Percentiles rank a stretch among this genome's conserved stretches.
Conservation (phyloP, 2,888 invertebrate genomes). For the Meteorus colon region DNA sequence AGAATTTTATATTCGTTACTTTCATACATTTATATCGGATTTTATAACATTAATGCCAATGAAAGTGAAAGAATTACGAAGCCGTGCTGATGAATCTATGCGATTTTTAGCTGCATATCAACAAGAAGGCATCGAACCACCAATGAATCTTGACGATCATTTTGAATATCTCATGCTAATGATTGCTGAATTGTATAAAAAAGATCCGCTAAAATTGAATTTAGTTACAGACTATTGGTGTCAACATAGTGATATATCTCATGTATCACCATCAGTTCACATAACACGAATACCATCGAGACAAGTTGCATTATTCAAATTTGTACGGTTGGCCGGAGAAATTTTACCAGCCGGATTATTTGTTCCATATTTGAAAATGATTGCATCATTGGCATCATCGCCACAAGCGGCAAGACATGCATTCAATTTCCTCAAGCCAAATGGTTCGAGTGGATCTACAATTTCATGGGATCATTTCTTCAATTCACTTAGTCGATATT, state of each 20-base stretch:
- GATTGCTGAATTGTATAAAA: constrained; percentile 84
- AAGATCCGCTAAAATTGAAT: constrained; percentile 81
- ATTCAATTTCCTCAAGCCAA: constrained; percentile 84
- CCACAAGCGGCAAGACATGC: constrained; percentile 85
- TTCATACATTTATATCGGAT: constrained; percentile 91
- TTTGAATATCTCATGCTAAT: constrained; percentile 89
- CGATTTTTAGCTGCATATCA: constrained; percentile 84
- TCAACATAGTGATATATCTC: constrained; percentile 74
- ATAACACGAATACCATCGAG: constrained; percentile 74
- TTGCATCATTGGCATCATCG: constrained; percentile 86
- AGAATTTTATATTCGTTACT: constrained; percentile 87
- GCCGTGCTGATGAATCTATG: constrained; percentile 91
- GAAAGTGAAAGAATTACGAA: constrained; percentile 88
- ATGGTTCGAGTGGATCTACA: constrained; percentile 75
- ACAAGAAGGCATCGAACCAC: constrained; percentile 85
- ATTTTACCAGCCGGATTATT: constrained; percentile 88
- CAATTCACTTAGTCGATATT: constrained; percentile 83
- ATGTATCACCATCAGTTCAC: constrained; percentile 68
- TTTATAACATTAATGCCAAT: constrained; percentile 95
- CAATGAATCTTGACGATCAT: constrained; percentile 83
- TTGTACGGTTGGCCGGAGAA: constrained; percentile 91
- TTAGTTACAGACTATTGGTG: constrained; percentile 90
- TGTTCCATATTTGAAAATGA: constrained; percentile 90
- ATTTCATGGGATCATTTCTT: constrained; percentile 92
- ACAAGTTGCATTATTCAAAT: constrained; percentile 90